Base-by-base conservation (phyloP, 2,888 invertebrate genomes). In the Callinectes sapidus region DNA sequence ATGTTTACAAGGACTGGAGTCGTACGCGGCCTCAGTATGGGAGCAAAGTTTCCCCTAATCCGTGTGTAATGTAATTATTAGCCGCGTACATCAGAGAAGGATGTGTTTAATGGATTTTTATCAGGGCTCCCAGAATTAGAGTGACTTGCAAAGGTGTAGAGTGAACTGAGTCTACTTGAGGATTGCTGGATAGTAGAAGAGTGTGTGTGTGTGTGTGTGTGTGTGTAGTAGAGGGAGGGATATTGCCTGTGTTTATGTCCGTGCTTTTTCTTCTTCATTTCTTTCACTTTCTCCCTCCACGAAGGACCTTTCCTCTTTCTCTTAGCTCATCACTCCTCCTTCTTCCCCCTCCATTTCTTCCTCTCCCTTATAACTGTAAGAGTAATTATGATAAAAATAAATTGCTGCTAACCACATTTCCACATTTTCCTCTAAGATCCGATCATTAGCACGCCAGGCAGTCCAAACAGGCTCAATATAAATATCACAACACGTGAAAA, bases 21-120 rank as follows among this genome's bases (percentile, higher is more conserved):
- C 23, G 18, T 28, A 6, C 71, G 10, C 28, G 13, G n/a, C 32
- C 32, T 18, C n/a, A 35, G 32, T 28, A 32, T 18, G 85, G 32
- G 61, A 35, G 89, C 32, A 28, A 89, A 89, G 66, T 66, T 89
- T 61, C 89, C 35, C 66, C 32, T 89, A 89, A 89, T 66, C 66
- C 89, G 39, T 35, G 66, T 35, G 66, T 89, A 89, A 89, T 89
- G 89, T 89, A 89, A 89, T 89, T 54, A 66, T 90, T 77, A 42
- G n/a, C 14, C 16, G 42, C 42, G 77, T 90, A 90, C 71, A 42
- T 90, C 77, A 71, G 39, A 42, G 77, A 48, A 28, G 77, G 71
- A 71, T 90, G 39, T 77, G 90, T 71, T 71, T 90, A 90, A 89
- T 89, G 89, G 89, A 61, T 89, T 89, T 89, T 66, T 18, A 89